These are phyloP conservation scores for Campoletis sonorensis DNA, from an alignment of 1,140 invertebrate genomes.

Conservation along the genomic window DNA sequence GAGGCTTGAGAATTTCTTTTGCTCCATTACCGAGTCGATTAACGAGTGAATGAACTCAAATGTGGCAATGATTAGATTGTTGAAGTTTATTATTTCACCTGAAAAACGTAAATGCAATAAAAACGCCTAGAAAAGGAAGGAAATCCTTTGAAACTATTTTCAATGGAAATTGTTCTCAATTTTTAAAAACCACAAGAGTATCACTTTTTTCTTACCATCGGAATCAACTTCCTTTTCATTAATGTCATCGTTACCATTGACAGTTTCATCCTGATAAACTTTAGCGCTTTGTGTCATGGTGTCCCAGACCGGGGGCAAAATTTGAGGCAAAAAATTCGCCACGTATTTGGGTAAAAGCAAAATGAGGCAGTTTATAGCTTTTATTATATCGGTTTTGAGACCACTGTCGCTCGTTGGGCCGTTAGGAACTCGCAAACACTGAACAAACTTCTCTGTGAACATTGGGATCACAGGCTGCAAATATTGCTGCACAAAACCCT, in stretches of 20 bases:
- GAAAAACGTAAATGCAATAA: slow-evolving; percentile 54
- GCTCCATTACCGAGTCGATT: slow-evolving; percentile 82
- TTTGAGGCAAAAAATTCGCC: slow-evolving; percentile 80
- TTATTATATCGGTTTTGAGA: slow-evolving; percentile 85
- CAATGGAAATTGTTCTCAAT: neutral
- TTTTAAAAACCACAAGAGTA: neutral
- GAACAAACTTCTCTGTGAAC: slow-evolving; percentile 84
- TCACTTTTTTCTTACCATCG: slow-evolving; percentile 71
- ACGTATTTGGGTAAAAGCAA: slow-evolving; percentile 83
- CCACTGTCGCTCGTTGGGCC: slow-evolving; percentile 80
- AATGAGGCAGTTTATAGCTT: slow-evolving; percentile 82
- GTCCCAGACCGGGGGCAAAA: slow-evolving; percentile 84
- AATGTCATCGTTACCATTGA: slow-evolving; percentile 78
- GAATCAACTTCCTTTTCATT: slow-evolving; percentile 74
- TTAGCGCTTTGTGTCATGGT: slow-evolving; percentile 84
- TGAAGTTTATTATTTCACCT: slow-evolving; percentile 86
- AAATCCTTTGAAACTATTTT: no score
- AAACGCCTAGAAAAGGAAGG: neutral
- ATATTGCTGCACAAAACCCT: slow-evolving; percentile 78
- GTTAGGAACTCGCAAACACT: slow-evolving; percentile 80
- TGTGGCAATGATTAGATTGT: slow-evolving; percentile 85
- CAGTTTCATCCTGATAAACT: slow-evolving; percentile 80
- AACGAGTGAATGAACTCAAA: slow-evolving; percentile 86
- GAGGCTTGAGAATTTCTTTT: slow-evolving; percentile 79
- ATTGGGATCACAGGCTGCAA: slow-evolving; percentile 83